Conservation (phyloP, 2,113 vertebrate species). For the Mustela lutreola region DNA sequence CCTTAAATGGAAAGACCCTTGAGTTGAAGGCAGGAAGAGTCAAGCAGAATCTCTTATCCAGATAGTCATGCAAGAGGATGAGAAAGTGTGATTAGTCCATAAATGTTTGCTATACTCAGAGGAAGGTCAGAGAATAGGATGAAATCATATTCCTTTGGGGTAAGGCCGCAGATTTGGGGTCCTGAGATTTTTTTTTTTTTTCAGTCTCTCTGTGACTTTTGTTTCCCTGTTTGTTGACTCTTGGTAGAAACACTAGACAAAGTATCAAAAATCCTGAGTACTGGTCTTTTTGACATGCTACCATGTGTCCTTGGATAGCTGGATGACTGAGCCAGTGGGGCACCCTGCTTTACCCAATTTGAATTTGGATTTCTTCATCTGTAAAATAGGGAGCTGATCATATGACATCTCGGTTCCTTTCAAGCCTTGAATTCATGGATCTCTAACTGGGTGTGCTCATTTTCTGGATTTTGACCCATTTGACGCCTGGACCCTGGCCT, state of each 20-base stretch:
- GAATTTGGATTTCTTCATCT: not conserved
- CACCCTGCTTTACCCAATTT: not conserved
- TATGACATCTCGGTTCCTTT: not conserved
- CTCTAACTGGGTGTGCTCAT: not conserved
- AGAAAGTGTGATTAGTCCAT: not conserved
- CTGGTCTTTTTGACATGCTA: not conserved
- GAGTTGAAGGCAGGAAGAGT: not conserved
- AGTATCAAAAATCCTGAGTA: not conserved
- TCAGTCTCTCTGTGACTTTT: not conserved
- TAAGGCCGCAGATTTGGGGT: not conserved
- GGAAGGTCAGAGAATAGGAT: not conserved
- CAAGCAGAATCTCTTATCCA: not conserved
- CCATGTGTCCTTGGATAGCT: not conserved
- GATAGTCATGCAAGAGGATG: not conserved
- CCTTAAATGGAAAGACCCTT: not conserved
- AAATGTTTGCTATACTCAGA: not conserved
- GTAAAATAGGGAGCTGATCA: not conserved
- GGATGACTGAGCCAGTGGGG: not conserved
- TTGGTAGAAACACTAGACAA: not conserved
- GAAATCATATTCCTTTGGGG: not conserved
- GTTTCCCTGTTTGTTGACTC: not conserved
- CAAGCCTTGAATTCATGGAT: not conserved
- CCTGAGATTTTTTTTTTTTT: not conserved
- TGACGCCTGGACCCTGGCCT: not conserved
- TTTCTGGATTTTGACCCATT: not conserved